phyloP scores from a whole-genome alignment of 2,888 invertebrate genomes.

The Mimumesa dahlbomi region DNA sequence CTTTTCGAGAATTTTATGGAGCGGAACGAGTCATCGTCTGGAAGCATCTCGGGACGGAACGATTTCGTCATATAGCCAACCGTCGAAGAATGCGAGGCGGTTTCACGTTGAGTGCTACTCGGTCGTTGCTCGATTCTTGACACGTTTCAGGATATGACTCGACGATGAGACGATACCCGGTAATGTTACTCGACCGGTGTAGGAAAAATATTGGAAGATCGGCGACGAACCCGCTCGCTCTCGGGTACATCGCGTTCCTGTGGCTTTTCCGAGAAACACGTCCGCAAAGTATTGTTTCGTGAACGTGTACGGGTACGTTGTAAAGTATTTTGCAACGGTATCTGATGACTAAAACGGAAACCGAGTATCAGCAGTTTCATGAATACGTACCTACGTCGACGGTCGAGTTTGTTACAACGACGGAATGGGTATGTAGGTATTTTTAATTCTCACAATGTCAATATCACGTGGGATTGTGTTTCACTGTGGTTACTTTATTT shows the following conservation, averaged over 20 bases:
- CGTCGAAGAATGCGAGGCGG: slow-evolving; percentile 30
- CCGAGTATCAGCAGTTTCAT: slow-evolving; percentile 15
- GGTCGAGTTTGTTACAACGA: no score
- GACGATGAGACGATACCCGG: slow-evolving; percentile 11
- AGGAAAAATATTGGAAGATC: slow-evolving; percentile 34
- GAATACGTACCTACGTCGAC: no score
- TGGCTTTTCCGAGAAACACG: slow-evolving; percentile 45
- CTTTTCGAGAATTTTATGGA: slow-evolving; percentile 47
- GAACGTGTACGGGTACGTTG: slow-evolving; percentile 12
- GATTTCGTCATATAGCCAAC: slow-evolving; percentile 15
- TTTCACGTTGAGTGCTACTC: slow-evolving; percentile 9
- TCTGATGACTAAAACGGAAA: slow-evolving; percentile 29
- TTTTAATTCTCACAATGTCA: no score
- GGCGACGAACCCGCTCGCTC: slow-evolving; percentile 5
- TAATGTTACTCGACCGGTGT: background rate
- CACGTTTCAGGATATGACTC: slow-evolving; percentile 30
- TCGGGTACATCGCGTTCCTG: slow-evolving; percentile 31
- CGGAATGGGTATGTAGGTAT: no score
- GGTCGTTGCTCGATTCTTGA: slow-evolving; percentile 29
- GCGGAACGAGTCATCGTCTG: slow-evolving; percentile 30
- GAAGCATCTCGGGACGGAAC: slow-evolving; percentile 8
- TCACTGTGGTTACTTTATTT: no score
- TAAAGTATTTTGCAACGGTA: slow-evolving; percentile 16
- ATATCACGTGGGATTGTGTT: no score
- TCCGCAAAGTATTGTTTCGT: slow-evolving; percentile 37